phyloP scores from a whole-genome alignment of 30 jellyfish, hydroid and myxozoan species.

The Chironex yamaguchii region DNA sequence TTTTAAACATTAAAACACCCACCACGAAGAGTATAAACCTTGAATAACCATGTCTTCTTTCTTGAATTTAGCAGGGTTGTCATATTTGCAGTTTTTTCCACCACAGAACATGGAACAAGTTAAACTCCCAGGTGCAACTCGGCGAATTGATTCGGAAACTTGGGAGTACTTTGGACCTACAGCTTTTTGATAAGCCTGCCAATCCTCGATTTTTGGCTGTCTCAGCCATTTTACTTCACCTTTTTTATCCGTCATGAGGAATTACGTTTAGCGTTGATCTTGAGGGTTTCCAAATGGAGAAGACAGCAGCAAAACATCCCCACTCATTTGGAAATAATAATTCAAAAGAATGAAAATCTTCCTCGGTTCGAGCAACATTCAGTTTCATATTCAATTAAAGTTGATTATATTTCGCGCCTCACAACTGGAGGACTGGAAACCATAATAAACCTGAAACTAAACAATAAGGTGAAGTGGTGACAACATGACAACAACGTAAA shows the following conservation, averaged over 20 bases:
- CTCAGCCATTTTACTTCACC: conserved; percentile 82
- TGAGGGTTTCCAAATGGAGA: too few relatives aligned
- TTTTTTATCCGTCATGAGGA: conserved; percentile 63
- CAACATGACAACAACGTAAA: too few relatives aligned
- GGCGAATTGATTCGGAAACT: conserved; percentile 89
- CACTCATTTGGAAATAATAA: too few relatives aligned
- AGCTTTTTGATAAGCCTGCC: conserved; percentile 30
- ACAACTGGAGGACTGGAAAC: not conserved
- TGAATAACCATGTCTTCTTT: conserved; percentile 85
- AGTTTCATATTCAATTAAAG: not conserved
- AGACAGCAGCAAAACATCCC: too few relatives aligned
- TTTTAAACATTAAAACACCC: too few relatives aligned
- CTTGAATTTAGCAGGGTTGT: conserved; percentile 84
- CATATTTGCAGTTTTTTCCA: conserved; percentile 93
- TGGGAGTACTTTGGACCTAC: conserved; percentile 88
- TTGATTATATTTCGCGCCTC: not conserved
- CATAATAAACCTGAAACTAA: too few relatives aligned
- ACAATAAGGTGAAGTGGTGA: too few relatives aligned
- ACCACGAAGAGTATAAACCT: conserved; percentile 96
- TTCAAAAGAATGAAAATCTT: too few relatives aligned
- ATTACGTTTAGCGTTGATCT: too few relatives aligned
- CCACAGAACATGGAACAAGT: conserved; percentile 98
- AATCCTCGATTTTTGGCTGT: not conserved
- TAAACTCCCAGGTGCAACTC: conserved; percentile 85
- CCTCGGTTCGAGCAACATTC: too few relatives aligned